phyloP scores from a whole-genome alignment of 2,888 invertebrate species.

The Pollenia griseotomentosa region DNA sequence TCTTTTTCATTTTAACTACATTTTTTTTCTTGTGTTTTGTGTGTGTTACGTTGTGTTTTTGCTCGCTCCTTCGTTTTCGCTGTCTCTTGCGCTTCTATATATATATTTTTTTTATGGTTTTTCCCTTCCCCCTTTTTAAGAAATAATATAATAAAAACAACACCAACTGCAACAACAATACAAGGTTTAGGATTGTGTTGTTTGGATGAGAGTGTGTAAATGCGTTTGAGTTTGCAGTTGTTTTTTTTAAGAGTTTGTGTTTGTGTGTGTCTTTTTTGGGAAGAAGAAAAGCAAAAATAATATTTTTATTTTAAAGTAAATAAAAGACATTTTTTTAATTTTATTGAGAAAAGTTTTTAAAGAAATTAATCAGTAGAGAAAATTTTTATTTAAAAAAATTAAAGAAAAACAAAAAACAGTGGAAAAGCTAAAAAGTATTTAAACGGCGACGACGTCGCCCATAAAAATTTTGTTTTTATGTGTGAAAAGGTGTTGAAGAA shows the following conservation, averaged over 20 bases:
- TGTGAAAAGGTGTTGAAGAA: conserved; percentile 47
- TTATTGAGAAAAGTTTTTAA: no score
- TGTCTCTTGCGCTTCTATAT: conserved; percentile 35
- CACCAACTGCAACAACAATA: no score
- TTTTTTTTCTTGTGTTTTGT: no score
- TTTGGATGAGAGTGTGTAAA: no score
- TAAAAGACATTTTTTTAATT: no score
- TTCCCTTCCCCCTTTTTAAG: conserved; percentile 2
- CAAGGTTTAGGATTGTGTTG: no score
- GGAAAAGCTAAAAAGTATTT: conserved; percentile 51
- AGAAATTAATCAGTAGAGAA: neutral
- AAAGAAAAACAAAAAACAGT: conserved; percentile 27
- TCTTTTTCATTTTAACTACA: conserved; percentile 33
- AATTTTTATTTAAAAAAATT: neutral
- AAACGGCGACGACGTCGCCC: conserved; percentile 71
- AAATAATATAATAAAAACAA: neutral
- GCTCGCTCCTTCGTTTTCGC: neutral
- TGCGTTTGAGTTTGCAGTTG: no score
- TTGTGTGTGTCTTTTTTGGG: no score
- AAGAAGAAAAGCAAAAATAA: no score
- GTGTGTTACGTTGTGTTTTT: conserved; percentile 51
- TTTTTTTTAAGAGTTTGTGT: no score
- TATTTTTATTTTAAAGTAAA: no score
- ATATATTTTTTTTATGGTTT: neutral
- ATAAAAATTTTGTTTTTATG: conserved; percentile 51